phyloP scores from a whole-genome alignment of 2,888 invertebrate species.

The Drosophila cracens region DNA sequence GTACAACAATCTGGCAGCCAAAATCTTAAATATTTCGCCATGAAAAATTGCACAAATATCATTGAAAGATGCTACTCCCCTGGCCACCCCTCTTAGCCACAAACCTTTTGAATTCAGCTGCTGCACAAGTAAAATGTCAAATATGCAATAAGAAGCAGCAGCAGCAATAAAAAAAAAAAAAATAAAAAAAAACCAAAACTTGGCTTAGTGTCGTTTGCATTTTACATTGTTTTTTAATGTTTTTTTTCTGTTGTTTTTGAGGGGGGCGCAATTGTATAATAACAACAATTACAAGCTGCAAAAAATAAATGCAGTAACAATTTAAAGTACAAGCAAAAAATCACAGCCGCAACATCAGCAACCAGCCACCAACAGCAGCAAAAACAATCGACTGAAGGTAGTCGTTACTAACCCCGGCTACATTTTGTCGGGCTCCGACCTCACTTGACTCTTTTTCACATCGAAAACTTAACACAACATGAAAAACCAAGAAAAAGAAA shows the following conservation, averaged over 20 bases:
- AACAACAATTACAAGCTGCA: slow-evolving; percentile 75
- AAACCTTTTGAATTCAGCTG: slow-evolving; percentile 35
- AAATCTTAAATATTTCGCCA: slow-evolving; percentile 72
- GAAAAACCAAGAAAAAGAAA: slow-evolving; percentile 23
- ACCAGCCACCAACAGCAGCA: slow-evolving; percentile 29
- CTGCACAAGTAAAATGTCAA: slow-evolving; percentile 75
- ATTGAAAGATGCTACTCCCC: slow-evolving; percentile 55
- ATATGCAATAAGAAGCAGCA: slow-evolving; percentile 66
- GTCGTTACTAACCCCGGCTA: slow-evolving; percentile 67
- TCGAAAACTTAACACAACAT: slow-evolving; percentile 50
- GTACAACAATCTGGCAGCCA: slow-evolving; percentile 60
- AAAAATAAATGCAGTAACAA: slow-evolving; percentile 69
- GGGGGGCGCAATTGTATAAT: slow-evolving; percentile 69
- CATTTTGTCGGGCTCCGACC: slow-evolving; percentile 60
- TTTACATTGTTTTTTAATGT: slow-evolving; percentile 49
- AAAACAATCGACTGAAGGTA: slow-evolving; percentile 60
- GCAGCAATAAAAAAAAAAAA: slow-evolving; percentile 20
- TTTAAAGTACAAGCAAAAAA: slow-evolving; percentile 64
- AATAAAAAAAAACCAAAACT: slow-evolving; percentile 9
- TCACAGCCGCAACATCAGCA: slow-evolving; percentile 56
- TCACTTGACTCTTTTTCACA: slow-evolving; percentile 79
- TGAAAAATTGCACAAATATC: slow-evolving; percentile 73
- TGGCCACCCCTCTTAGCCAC: neutral
- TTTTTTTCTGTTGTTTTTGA: slow-evolving; percentile 13
- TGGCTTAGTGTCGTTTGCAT: slow-evolving; percentile 52